phyloP scores from a whole-genome alignment of 2,113 vertebrate genomes.

The Scomber colias region DNA sequence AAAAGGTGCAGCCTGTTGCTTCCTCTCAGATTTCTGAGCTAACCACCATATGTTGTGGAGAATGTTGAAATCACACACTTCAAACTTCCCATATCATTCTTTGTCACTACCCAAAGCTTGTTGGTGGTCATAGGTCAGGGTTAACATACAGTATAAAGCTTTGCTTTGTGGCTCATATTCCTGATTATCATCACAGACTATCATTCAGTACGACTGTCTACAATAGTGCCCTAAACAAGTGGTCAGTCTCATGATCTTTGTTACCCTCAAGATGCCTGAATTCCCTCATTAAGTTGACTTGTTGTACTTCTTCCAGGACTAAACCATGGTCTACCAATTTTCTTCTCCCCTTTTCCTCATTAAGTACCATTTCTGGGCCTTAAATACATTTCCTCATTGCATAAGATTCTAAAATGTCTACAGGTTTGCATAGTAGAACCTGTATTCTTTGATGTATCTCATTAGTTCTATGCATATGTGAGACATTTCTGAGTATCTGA shows the following conservation, averaged over 20 bases:
- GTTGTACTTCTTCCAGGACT: too few species aligned
- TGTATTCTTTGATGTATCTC: neutral
- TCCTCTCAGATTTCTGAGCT: too few species aligned
- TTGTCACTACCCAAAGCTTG: neutral
- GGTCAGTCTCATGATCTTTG: neutral
- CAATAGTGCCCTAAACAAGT: neutral
- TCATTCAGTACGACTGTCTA: neutral
- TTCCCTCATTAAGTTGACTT: neutral
- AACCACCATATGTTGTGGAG: too few species aligned
- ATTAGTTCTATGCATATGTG: conserved; percentile 10
- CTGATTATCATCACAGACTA: neutral
- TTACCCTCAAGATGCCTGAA: neutral
- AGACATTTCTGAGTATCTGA: conserved; percentile 5
- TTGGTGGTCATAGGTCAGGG: neutral
- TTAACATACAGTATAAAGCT: too few species aligned
- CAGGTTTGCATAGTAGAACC: neutral
- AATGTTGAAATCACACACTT: neutral
- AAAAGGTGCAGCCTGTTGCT: conserved; percentile 11
- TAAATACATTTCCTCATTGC: neutral
- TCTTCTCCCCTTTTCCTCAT: too few species aligned
- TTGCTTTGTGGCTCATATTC: conserved; percentile 9
- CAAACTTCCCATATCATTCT: conserved; percentile 1
- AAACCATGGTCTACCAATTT: too few species aligned
- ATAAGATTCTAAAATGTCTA: neutral
- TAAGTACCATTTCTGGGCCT: too few species aligned